Conservation (phyloP, 1,140 invertebrate species). For the Aphaenogaster floridana region DNA sequence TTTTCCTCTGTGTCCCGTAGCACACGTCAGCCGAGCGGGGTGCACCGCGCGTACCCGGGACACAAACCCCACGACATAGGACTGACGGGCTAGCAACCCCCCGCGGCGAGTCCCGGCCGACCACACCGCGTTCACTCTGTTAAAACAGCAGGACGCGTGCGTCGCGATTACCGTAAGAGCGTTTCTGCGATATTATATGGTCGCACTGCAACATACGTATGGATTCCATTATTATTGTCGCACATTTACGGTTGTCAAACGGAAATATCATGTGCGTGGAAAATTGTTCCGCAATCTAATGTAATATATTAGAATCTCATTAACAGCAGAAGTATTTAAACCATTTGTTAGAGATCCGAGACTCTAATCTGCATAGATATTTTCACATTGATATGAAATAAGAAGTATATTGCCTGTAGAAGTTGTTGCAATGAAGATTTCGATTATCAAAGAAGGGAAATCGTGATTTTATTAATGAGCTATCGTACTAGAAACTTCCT, state of each 20-base stretch:
- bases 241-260: background rate
- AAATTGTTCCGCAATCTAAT: background rate
- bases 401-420: background rate
- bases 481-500: background rate
- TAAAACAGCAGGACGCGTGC: constrained; percentile 61
- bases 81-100: constrained; percentile 40
- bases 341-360: background rate
- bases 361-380: background rate
- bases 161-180: constrained; percentile 47
- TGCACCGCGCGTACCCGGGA: constrained; percentile 2
- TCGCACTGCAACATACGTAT: background rate
- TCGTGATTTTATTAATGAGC: background rate
- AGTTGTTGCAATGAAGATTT: background rate
- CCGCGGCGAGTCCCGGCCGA: constrained; percentile 24
- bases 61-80: constrained; percentile 38
- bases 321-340: background rate
- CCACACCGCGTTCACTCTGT: constrained; percentile 53
- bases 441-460: background rate
- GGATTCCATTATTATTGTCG: background rate
- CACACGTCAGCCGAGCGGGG: constrained; percentile 16
- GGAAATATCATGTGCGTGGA: background rate
- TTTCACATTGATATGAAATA: background rate
- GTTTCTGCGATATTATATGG: constrained; percentile 25
- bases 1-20: constrained; percentile 7
- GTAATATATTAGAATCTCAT: background rate